Conservation (phyloP, 2,888 invertebrate genomes). For the Chalcosyrphus nemorum region DNA sequence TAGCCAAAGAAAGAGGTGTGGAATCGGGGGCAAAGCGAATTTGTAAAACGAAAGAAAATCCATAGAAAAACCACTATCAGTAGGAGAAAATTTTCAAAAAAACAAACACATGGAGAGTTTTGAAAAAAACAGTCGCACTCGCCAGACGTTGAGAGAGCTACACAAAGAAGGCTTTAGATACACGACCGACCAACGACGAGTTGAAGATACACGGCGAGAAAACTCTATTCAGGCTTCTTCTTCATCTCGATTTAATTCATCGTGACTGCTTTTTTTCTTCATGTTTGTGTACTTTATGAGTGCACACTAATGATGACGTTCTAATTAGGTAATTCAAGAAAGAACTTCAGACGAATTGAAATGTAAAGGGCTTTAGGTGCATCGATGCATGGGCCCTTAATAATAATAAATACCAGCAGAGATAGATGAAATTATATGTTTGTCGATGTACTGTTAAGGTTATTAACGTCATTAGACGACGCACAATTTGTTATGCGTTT, state of each 20-base stretch:
- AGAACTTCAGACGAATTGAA: constrained; percentile 3
- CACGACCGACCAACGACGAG: no score
- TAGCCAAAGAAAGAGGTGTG: constrained; percentile 46
- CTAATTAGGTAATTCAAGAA: constrained; percentile 56
- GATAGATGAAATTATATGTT: not conserved
- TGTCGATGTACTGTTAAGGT: not conserved
- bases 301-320: constrained; percentile 46
- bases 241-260: not conserved
- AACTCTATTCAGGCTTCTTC: not conserved
- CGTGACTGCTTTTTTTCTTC: no score
- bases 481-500: not conserved
- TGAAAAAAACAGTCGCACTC: constrained; percentile 51
- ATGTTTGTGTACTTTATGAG: constrained; percentile 4
- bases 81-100: constrained; percentile 60
- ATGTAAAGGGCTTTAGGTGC: not conserved
- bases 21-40: constrained; percentile 28
- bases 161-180: constrained; percentile 38
- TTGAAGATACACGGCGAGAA: constrained; percentile 60
- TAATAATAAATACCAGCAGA: constrained; percentile 1
- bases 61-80: not conserved
- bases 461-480: constrained; percentile 4
- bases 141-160: no score
- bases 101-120: constrained; percentile 48
- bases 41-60: constrained; percentile 19
- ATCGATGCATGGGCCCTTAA: not conserved